These are phyloP conservation scores for Telenomus remus DNA, from an alignment of 1,140 invertebrate species.

Conservation along the genomic window DNA sequence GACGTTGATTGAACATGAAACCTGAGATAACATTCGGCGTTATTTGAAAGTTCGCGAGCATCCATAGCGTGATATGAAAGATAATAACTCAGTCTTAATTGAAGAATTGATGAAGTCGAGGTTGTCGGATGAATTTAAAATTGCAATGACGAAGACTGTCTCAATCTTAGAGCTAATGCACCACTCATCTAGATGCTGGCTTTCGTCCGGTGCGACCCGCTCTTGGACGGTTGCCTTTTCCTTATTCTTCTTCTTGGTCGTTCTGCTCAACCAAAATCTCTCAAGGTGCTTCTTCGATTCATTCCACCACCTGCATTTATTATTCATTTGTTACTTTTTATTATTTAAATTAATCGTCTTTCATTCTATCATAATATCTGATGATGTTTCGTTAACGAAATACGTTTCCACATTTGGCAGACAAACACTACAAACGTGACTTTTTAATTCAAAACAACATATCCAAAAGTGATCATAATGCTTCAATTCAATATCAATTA, in stretches of 20 bases:
- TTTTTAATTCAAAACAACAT: too few species aligned
- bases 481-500: too few species aligned
- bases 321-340: background rate
- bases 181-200: constrained; percentile 44
- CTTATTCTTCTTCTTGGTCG: constrained; percentile 41
- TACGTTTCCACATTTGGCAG: too few species aligned
- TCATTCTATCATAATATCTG: background rate
- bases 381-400: background rate
- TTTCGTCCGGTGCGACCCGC: constrained; percentile 35
- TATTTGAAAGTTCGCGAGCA: constrained; percentile 44
- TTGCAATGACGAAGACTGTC: constrained; percentile 51
- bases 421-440: too few species aligned
- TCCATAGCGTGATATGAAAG: constrained; percentile 46
- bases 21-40: constrained; percentile 1
- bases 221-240: constrained; percentile 52
- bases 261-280: constrained; percentile 61
- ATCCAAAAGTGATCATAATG: too few species aligned
- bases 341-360: background rate
- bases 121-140: constrained; percentile 56
- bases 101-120: constrained; percentile 55
- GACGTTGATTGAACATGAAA: constrained; percentile 6
- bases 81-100: constrained; percentile 62
- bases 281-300: constrained; percentile 57
- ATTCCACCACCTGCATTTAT: constrained; percentile 59
- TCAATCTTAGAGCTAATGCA: constrained; percentile 56